Evolutionary conservation across 1,140 invertebrate genomes (phyloP).

Genomic region (Drosophila grimshawi): DNA sequence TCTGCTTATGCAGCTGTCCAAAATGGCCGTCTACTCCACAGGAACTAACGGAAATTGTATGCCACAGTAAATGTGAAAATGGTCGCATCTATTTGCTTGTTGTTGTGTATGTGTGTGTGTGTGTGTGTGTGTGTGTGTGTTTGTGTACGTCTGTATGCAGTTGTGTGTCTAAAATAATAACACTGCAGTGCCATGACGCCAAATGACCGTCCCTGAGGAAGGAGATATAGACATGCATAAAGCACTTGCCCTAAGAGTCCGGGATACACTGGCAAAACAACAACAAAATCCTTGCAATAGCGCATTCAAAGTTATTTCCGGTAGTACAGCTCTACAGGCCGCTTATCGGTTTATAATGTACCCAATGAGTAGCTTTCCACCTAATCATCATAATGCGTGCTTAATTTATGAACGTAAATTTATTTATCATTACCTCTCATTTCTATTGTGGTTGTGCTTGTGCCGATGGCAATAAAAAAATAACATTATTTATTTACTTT

Average conservation of each 20-base stretch:
- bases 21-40: conserved; percentile 21
- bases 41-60: conserved; percentile 33
- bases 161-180: conserved; percentile 37
- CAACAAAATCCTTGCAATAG: neutral
- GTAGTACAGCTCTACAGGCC: neutral
- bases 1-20: neutral
- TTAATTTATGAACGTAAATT: conserved; percentile 28
- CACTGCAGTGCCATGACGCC: conserved; percentile 42
- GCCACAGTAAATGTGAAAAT: conserved; percentile 18
- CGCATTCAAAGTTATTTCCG: conserved; percentile 14
- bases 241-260: conserved; percentile 7
- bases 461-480: conserved; percentile 11
- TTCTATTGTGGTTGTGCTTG: neutral
- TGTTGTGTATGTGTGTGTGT: neutral
- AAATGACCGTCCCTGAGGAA: conserved; percentile 37
- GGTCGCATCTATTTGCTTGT: neutral
- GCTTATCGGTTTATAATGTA: conserved; percentile 8
- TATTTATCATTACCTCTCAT: conserved; percentile 30
- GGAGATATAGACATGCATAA: conserved; percentile 26
- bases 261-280: neutral
- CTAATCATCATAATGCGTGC: conserved; percentile 38
- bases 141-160: conserved; percentile 1
- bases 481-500: neutral
- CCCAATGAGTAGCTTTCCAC: conserved; percentile 2
- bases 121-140: conserved; percentile 17